Evolutionary conservation across 2,797 vertebrate genomes (phyloP).

Genomic region (Acridotheres tristis): DNA sequence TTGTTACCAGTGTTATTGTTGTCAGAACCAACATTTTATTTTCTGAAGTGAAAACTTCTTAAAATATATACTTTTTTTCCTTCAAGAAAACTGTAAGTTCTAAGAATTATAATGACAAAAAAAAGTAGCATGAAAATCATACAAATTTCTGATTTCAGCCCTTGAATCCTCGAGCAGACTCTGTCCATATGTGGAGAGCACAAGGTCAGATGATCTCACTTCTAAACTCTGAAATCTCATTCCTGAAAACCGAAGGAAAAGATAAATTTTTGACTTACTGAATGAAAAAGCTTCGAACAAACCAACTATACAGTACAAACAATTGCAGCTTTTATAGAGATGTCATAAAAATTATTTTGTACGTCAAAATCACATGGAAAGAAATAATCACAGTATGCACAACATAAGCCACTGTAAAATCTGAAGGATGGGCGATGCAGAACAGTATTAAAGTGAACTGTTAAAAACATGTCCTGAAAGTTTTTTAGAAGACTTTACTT

Average conservation of each 20-base stretch:
- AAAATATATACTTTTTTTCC: not conserved
- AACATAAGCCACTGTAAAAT: not conserved
- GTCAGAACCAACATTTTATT: not conserved
- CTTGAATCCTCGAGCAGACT: constrained; percentile 85
- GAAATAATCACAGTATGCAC: not conserved
- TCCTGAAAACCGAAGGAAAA: constrained; percentile 74
- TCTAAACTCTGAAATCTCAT: constrained; percentile 77
- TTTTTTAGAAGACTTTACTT: not conserved
- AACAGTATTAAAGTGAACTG: not conserved
- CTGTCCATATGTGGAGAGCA: constrained; percentile 78
- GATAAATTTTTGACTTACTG: not conserved
- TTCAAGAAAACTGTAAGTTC: not conserved
- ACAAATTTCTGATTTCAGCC: constrained; percentile 90
- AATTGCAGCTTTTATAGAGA: not conserved
- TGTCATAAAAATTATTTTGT: not conserved
- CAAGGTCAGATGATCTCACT: constrained; percentile 68
- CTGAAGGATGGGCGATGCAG: not conserved
- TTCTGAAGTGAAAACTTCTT: not conserved
- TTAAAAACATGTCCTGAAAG: not conserved
- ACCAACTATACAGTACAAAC: not conserved
- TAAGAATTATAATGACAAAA: not conserved
- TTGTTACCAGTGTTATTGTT: not conserved
- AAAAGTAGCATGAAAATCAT: constrained; percentile 48
- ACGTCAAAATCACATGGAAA: not conserved
- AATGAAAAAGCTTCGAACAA: not conserved